Conservation (phyloP, 2,888 invertebrate genomes). For the Cistogaster globosa region DNA sequence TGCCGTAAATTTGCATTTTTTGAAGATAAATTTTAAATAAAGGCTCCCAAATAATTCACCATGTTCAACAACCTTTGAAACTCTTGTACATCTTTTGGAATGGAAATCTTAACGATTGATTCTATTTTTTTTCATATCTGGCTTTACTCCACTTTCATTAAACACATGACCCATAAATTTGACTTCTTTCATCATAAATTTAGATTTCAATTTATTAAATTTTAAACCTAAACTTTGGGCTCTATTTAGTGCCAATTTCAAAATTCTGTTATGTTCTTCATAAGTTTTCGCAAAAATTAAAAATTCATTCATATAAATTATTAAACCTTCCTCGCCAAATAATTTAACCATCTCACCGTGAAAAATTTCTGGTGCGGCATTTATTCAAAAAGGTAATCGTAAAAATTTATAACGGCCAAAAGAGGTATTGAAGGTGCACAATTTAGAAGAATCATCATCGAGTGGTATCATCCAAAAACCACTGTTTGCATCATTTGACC, state of each 20-base stretch:
- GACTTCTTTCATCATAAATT: slow-evolving; percentile 14
- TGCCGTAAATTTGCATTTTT: slow-evolving; percentile 62
- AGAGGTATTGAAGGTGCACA: slow-evolving; percentile 72
- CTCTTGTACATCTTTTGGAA: slow-evolving; percentile 28
- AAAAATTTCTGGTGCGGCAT: slow-evolving; percentile 57
- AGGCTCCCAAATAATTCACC: slow-evolving; percentile 71
- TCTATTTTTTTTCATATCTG: slow-evolving; percentile 17
- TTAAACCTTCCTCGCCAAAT: slow-evolving; percentile 36
- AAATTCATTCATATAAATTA: background rate
- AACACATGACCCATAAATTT: slow-evolving; percentile 28
- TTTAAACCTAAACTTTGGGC: slow-evolving; percentile 15
- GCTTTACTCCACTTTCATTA: slow-evolving; percentile 7
- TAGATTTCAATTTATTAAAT: slow-evolving; percentile 19
- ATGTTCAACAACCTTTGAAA: slow-evolving; percentile 24
- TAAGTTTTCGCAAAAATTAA: background rate
- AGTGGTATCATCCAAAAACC: slow-evolving; percentile 72
- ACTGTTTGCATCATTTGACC: slow-evolving; percentile 17
- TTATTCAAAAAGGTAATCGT: slow-evolving; percentile 62
- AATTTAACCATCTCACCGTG: slow-evolving; percentile 42
- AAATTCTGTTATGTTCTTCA: too few relatives aligned
- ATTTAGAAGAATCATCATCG: slow-evolving; percentile 69
- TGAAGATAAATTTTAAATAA: slow-evolving; percentile 69
- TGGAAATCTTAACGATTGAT: slow-evolving; percentile 21
- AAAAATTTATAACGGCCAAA: slow-evolving; percentile 71
- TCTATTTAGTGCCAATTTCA: background rate